These are phyloP conservation scores for Agelaius tricolor DNA, from an alignment of 2,113 vertebrate genomes.

Conservation along the genomic window DNA sequence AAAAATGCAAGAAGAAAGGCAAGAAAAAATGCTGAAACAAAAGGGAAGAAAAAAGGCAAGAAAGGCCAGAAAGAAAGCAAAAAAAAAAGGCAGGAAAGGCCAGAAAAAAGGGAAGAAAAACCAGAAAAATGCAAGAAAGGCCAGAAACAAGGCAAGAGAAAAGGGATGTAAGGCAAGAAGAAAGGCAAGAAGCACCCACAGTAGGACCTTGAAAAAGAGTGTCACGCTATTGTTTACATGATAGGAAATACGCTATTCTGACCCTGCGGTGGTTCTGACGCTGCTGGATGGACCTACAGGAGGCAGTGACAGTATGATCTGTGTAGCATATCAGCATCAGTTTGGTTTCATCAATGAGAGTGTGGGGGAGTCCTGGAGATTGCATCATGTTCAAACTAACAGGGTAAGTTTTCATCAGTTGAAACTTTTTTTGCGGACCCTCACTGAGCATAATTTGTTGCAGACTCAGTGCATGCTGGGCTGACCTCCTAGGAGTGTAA, in stretches of 20 bases:
- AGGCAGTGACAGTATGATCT: conserved; percentile 97
- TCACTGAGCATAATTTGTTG: not conserved
- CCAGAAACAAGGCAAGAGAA: no score
- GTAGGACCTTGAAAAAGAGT: not conserved
- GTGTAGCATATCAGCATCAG: conserved; percentile 95
- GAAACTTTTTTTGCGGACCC: not conserved
- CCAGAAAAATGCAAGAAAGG: no score
- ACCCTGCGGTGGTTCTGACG: conserved; percentile 90
- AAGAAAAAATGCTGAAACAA: no score
- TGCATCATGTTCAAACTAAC: conserved; percentile 92
- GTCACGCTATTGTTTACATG: not conserved
- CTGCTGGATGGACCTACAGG: conserved; percentile 92
- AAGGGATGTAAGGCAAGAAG: no score
- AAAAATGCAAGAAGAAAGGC: no score
- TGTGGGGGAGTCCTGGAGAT: conserved; percentile 90
- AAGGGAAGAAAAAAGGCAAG: no score
- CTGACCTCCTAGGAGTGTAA: not conserved
- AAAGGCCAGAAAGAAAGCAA: no score
- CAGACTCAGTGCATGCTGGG: not conserved
- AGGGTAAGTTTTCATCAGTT: conserved; percentile 75
- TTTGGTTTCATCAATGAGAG: conserved; percentile 97
- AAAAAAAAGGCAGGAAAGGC: no score
- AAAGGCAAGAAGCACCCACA: not conserved
- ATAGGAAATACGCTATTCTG: conserved; percentile 96
- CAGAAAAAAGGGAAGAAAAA: no score